These are phyloP conservation scores for Pardosa pseudoannulata DNA, from an alignment of 2,888 invertebrate species.

Conservation along the genomic window DNA sequence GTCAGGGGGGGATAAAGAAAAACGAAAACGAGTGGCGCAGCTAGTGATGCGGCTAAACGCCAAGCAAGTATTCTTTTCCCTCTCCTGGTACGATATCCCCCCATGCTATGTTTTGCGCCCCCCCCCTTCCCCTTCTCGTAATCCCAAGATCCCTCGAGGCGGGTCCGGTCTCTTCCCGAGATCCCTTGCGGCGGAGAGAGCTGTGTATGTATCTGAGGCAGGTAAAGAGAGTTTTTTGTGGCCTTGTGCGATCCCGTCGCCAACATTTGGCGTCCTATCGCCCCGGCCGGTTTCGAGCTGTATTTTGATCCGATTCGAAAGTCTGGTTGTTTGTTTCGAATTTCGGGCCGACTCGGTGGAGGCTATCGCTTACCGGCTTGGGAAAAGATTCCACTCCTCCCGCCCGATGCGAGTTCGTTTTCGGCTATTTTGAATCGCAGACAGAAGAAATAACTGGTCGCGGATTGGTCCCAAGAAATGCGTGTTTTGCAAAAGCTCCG, in stretches of 20 bases:
- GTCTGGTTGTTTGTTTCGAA: too few species aligned
- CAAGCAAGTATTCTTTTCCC: slow-evolving; percentile 46
- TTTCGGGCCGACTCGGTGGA: too few species aligned
- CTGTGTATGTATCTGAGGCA: not conserved
- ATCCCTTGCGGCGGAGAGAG: slow-evolving; percentile 26
- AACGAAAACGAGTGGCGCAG: slow-evolving; percentile 34
- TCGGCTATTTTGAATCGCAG: too few species aligned
- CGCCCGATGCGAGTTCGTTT: too few species aligned
- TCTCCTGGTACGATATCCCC: not conserved
- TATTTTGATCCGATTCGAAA: too few species aligned
- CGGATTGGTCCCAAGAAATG: too few species aligned
- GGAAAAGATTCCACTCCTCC: too few species aligned
- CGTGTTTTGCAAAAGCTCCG: too few species aligned
- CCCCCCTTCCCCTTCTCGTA: slow-evolving; percentile 24
- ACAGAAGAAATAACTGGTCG: too few species aligned
- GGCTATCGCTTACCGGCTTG: too few species aligned
- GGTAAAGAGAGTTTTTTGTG: slow-evolving; percentile 20
- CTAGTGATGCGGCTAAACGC: slow-evolving; percentile 69
- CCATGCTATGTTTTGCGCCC: not conserved
- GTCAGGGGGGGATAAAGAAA: slow-evolving; percentile 24
- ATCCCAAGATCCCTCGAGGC: slow-evolving; percentile 57
- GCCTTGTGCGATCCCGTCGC: not conserved
- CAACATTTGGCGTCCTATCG: not conserved
- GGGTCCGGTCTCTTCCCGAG: slow-evolving; percentile 64
- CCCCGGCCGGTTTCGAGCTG: too few species aligned